Base-by-base conservation (phyloP, 2,888 invertebrate species). In the Cenopis cana region DNA sequence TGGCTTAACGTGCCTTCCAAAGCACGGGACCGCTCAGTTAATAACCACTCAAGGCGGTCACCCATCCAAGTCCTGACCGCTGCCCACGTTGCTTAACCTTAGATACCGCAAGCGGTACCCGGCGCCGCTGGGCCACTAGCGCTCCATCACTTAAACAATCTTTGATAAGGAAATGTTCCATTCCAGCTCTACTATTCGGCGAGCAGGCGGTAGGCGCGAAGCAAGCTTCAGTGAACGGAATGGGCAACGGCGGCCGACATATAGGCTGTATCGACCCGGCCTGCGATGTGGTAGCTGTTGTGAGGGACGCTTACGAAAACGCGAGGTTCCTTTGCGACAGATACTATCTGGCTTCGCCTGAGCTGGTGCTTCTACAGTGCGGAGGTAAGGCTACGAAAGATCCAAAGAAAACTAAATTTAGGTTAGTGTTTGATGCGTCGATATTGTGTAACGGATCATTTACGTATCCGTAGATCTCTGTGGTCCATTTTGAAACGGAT, bases 311-410 rank as follows among this genome's bases (percentile, higher is more conserved):
- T 0, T 99, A 98, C 89, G 98, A 99, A 87, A 99, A 99, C 92
- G 99, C 99, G 0, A 94, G 98, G 76, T 99, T 99, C 90, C 95
- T 99, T 52, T 99, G 99, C 94, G 99, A 99, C 87, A 97, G 99
- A 90, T 99, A 99, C 91, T 99, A 99, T 90, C 93, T 99, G 82
- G 96, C 96, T 1, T 97, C 99, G 74, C 99, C 99, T 0, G 97
- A 98, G 75, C 90, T 99, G 62, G 94, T 96, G 75, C 94, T 99
- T 66, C 94, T 95, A 75, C 96, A 97, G 86, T 94, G 96, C 80
- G 97, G 97, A 85, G 95, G 97, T 96, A 87, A 94, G 94, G 86
- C 77, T 24, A 24, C 24, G 77, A 4, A 68, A 33, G 33, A 33
- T 33, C 33, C 33, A 8, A 33, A 8, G 33, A 33, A 33, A 33